A percentile compares a stretch with the other conserved stretches of the same genome.
phyloP scores from a whole-genome alignment of 2,113 vertebrate genomes.

The Penelope pileata region DNA sequence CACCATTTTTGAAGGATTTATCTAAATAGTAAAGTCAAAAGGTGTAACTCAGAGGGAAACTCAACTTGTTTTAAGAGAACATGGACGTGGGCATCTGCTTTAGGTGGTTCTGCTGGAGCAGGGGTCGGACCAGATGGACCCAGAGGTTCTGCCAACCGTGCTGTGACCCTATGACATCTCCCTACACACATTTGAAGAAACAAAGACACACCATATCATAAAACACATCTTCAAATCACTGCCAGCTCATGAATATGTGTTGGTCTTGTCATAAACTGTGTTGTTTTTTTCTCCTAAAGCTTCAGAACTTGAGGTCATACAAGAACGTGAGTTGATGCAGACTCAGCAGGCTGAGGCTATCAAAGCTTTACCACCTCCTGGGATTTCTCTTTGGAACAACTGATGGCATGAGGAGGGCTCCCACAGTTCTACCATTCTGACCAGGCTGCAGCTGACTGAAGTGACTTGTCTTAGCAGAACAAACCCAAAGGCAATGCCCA shows the following conservation, averaged over 20 bases:
- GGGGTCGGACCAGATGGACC: background rate
- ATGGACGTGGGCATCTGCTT: fast-evolving
- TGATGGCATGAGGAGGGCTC: background rate
- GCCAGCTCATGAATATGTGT: background rate
- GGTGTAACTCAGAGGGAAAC: background rate
- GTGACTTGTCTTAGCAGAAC: fast-evolving
- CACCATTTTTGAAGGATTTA: background rate
- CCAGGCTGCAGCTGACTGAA: background rate
- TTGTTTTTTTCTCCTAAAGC: background rate
- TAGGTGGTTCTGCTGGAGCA: background rate
- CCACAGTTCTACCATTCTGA: background rate
- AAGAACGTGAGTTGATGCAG: background rate
- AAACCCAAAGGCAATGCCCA: background rate
- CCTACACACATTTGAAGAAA: background rate
- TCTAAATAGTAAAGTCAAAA: background rate
- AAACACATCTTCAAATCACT: background rate
- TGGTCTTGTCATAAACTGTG: background rate
- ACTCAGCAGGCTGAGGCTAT: background rate
- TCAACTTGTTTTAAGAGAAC: background rate
- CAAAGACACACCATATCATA: background rate
- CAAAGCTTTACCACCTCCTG: background rate
- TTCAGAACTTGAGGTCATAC: background rate
- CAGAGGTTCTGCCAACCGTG: background rate
- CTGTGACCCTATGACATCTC: background rate
- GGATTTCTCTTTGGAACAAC: background rate